These are phyloP conservation scores for Drosophila littoralis DNA, from an alignment of 1,140 invertebrate genomes.

Conservation along the genomic window DNA sequence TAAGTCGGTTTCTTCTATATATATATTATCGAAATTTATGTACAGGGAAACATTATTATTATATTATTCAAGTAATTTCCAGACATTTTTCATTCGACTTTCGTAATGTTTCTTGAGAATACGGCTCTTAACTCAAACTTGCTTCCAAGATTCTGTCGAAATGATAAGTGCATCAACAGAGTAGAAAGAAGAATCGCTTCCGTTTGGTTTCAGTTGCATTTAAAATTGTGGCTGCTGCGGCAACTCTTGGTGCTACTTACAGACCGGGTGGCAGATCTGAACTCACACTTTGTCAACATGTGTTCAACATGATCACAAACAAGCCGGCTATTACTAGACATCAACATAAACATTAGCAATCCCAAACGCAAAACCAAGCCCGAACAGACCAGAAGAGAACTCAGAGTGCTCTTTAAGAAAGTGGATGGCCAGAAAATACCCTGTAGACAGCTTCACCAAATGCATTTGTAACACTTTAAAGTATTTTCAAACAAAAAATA, in stretches of 20 bases:
- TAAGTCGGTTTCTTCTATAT: no score
- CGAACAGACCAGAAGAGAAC: slow-evolving; percentile 10
- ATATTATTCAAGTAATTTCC: no score
- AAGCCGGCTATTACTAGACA: slow-evolving; percentile 58
- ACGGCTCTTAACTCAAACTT: no score
- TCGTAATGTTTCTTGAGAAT: no score
- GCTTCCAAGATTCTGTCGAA: not conserved
- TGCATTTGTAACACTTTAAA: not conserved
- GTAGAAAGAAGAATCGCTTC: slow-evolving; percentile 47
- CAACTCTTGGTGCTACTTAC: slow-evolving; percentile 33
- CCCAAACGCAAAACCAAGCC: slow-evolving; percentile 36
- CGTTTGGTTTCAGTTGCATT: slow-evolving; percentile 73
- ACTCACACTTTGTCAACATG: slow-evolving; percentile 70
- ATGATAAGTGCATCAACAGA: slow-evolving; percentile 3
- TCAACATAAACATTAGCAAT: slow-evolving; percentile 40
- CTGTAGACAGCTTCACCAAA: not conserved
- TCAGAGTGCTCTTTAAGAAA: not conserved
- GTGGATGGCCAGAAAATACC: not conserved
- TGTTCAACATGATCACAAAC: slow-evolving; percentile 76
- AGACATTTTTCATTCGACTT: no score
- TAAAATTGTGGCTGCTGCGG: slow-evolving; percentile 44
- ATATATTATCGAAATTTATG: no score
- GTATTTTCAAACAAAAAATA: no score
- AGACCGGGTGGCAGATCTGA: slow-evolving; percentile 21
- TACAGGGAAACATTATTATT: no score